Conservation (phyloP, 2,113 vertebrate genomes). For the Phylloscopus whistleri region DNA sequence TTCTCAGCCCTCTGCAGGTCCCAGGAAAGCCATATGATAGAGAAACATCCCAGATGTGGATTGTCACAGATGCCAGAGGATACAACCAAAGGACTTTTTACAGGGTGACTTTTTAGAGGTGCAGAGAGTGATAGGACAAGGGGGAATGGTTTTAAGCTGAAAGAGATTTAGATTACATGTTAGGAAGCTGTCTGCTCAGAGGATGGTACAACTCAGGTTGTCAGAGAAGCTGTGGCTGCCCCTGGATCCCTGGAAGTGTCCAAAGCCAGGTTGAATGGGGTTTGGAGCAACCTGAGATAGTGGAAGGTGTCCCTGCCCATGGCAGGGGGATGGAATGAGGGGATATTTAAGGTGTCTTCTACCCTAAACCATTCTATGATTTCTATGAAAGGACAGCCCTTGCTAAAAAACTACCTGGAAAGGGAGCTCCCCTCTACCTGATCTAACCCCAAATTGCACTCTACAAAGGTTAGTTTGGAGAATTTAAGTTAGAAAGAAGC, state of each 20-base stretch:
- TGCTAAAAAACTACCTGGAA: neutral
- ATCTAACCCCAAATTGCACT: neutral
- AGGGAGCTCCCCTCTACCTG: neutral
- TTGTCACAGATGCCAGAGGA: neutral
- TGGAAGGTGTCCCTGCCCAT: neutral
- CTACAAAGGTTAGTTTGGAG: neutral
- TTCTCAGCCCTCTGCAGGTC: neutral
- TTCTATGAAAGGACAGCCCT: neutral
- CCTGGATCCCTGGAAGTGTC: neutral
- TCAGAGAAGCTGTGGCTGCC: neutral
- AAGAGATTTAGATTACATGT: fast-evolving
- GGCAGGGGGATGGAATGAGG: neutral
- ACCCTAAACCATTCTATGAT: neutral
- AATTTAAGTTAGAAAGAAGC: neutral
- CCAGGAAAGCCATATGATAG: neutral
- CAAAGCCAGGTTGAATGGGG: fast-evolving
- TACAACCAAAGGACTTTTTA: neutral
- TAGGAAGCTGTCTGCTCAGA: neutral
- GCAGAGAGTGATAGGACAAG: neutral
- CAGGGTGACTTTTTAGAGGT: neutral
- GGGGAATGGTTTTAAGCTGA: neutral
- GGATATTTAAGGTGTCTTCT: neutral
- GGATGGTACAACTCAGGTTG: neutral
- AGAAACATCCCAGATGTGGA: neutral
- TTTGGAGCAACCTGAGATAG: neutral